Evolutionary conservation across 2,797 vertebrate genomes (phyloP), one percentile per base, ranked within the genome.

Genomic region (Cynodonichthys magdalenae): DNA sequence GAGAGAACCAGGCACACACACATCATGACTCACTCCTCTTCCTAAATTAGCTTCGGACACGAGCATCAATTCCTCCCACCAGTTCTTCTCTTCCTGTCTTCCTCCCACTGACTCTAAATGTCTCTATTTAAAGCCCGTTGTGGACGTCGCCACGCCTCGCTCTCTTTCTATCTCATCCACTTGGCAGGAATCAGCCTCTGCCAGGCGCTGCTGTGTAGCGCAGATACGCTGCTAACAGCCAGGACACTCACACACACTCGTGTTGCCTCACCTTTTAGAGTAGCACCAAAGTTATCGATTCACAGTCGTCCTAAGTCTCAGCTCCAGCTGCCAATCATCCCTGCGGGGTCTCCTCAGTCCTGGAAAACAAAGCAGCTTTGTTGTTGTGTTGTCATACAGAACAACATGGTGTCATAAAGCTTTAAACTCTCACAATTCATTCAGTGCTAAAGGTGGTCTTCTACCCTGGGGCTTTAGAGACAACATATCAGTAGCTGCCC

Each of bases 241-340:
- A 55, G 24, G 56, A 57, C 64, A 48, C 52, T 63, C 36, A 59
- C 66, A 78, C 60, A 61, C 46, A 53, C 53, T 45, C 51, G 6
- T 34, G 64, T 70, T 50, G 63, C 63, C 14, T 83, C 36, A 91
- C 90, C 90, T 90, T 86, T 81, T 28, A 80, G 81, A 85, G 65
- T 77, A 88, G 86, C 87, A 86, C 83, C 72, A 54, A 39, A 65
- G 57, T 74, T 86, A 80, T 77, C 52, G 83, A 84, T 85, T 84
- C 81, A 85, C 87, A 77, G 87, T 79, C 61, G 84, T 63, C 77
- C 79, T 45, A 48, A 49, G 71, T 75, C 85, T 92, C 82, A 79
- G 83, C 79, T 84, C 62, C 62, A 57, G 84, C 77, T 81, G 85
- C 74, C 70, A 76, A 69, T 89, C 90, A 91, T 91, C 79, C 81